Base-by-base conservation (phyloP, 2,797 vertebrate species). In the Rhadinocentrus ornatus region DNA sequence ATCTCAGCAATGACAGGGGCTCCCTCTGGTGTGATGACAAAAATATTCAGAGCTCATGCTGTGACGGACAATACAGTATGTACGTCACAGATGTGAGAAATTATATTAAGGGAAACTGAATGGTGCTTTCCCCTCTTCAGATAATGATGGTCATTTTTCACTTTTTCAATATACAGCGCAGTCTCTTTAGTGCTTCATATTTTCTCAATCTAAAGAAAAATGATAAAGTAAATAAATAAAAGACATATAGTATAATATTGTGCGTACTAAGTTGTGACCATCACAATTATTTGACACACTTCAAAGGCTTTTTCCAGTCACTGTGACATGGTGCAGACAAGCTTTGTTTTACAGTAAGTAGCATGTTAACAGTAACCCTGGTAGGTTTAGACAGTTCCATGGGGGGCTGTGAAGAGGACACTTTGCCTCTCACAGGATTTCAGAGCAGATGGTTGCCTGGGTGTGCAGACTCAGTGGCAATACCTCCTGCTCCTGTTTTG, bases 381-480 rank as follows among this genome's bases (percentile, higher is more conserved):
- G 55, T 66, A 62, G 72, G 67, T 76, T 69, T 74, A 77, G 66
- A 69, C 60, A 24, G 71, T 66, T 86, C 76, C 71, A 73, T 50
- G 37, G 79, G 69, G 75, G 66, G 50, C 55, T 64, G 60, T 66
- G 74, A 77, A 62, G 81, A 86, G 63, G 66, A 82, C 73, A 41
- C 50, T 13, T 67, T 20, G 65, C 66, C 77, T 84, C 69, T 71
- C 83, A 76, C 74, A 87, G 86, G 84, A 87, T 77, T 87, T 81
- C 53, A 22, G 77, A 88, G 84, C 91, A 92, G 89, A 92, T 90
- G 91, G 89, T 89, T 86, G 86, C 86, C 83, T 80, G 75, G 81
- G 82, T 88, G 73, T 87, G 70, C 58, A 66, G 76, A 63, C 86
- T 85, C 59, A 32, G 78, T 83, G 82, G 86, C 79, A 73, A 81